A percentile compares a stretch with the other conserved stretches of the same genome.
Conservation (phyloP, 23 tunicate species). For the Trididemnum clinides region DNA sequence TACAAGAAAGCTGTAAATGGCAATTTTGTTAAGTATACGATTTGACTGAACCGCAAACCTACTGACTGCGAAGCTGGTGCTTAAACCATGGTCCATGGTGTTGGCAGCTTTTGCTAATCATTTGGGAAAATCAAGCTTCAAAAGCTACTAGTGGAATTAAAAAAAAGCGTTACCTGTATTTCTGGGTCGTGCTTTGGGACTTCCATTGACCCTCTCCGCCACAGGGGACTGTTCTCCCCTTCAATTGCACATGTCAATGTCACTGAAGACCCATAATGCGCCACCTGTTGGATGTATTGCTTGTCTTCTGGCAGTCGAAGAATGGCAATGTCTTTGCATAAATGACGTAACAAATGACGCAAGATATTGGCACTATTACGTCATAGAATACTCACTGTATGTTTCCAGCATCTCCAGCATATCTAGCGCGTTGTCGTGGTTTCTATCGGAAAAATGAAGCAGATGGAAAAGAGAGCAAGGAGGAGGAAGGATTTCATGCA, state of each 20-base stretch:
- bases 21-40: too few relatives aligned
- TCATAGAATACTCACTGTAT: slow-evolving; percentile 88
- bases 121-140: too few relatives aligned
- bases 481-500: slow-evolving; percentile 33
- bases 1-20: too few relatives aligned
- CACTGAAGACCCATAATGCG: slow-evolving; percentile 16
- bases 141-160: too few relatives aligned
- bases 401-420: slow-evolving; percentile 39
- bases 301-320: slow-evolving; percentile 43
- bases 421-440: slow-evolving; percentile 52
- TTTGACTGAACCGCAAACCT: too few relatives aligned
- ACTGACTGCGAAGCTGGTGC: too few relatives aligned
- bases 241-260: slow-evolving; percentile 64
- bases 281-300: slow-evolving; percentile 5
- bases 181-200: background rate
- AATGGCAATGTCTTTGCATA: slow-evolving; percentile 54
- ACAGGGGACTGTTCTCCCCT: slow-evolving; percentile 70
- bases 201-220: slow-evolving; percentile 41
- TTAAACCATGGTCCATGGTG: too few relatives aligned
- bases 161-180: slow-evolving; percentile 77
- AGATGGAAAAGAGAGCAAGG: slow-evolving; percentile 82
- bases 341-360: too few relatives aligned
- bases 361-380: too few relatives aligned
- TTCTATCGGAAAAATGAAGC: slow-evolving; percentile 49
- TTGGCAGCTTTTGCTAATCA: too few relatives aligned